Evolutionary conservation across 2,797 vertebrate species (phyloP).

Genomic region (Thamnophis elegans): DNA sequence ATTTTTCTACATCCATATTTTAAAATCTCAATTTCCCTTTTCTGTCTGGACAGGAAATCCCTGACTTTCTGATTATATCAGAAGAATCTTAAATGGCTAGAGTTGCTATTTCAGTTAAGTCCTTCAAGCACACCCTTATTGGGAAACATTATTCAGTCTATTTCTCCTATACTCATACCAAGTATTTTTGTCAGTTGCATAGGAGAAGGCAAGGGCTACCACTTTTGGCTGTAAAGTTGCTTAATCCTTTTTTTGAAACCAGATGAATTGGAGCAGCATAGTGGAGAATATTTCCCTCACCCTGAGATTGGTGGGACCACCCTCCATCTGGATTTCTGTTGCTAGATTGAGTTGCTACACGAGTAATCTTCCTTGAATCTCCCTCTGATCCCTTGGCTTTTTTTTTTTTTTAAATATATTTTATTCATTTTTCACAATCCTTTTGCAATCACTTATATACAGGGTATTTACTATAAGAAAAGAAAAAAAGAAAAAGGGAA

Average conservation of each 20-base stretch:
- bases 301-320: background rate
- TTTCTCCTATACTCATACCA: background rate
- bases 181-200: background rate
- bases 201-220: background rate
- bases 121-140: background rate
- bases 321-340: background rate
- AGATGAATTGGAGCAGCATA: background rate
- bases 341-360: background rate
- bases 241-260: background rate
- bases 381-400: background rate
- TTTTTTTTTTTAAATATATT: no score
- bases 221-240: background rate
- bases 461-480: no score
- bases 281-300: background rate
- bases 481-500: no score
- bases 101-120: background rate
- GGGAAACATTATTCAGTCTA: background rate
- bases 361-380: background rate
- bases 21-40: background rate
- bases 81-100: background rate
- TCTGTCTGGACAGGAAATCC: background rate
- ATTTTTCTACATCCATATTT: background rate
- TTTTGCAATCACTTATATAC: no score
- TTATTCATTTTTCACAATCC: no score
- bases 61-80: background rate